Conservation (phyloP, 2,888 invertebrate genomes). For the Liposcelis brunnea region DNA sequence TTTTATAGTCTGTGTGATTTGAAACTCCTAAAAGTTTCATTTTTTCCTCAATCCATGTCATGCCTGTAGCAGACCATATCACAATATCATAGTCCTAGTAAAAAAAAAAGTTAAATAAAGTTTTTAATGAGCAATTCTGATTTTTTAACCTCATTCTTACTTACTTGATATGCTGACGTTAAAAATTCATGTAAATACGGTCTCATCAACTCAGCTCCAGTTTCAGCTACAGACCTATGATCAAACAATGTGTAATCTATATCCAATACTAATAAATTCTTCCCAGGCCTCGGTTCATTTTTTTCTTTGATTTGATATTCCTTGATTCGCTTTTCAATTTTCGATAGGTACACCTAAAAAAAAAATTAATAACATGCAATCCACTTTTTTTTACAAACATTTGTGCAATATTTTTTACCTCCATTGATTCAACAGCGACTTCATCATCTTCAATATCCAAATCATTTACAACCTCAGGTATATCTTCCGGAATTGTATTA, state of each 20-base stretch:
- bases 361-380: too few species aligned
- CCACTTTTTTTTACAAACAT: not conserved
- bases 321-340: constrained; percentile 65
- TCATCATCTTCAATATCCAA: constrained; percentile 82
- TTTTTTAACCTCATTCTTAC: constrained; percentile 2
- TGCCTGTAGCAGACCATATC: constrained; percentile 96
- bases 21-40: constrained; percentile 84
- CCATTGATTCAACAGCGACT: constrained; percentile 45
- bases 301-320: constrained; percentile 47
- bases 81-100: constrained; percentile 74
- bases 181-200: constrained; percentile 91
- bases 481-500: constrained; percentile 57
- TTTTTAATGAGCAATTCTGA: not conserved
- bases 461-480: constrained; percentile 80
- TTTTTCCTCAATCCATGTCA: constrained; percentile 98
- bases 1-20: constrained; percentile 68
- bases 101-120: not conserved
- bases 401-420: constrained; percentile 25
- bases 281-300: constrained; percentile 66
- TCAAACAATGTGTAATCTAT: constrained; percentile 95
- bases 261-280: constrained; percentile 81
- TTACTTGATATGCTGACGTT: constrained; percentile 54
- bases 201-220: constrained; percentile 76
- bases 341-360: constrained; percentile 52
- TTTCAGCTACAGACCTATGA: constrained; percentile 83